Evolutionary conservation across 2,113 vertebrate genomes (phyloP), one percentile per base, ranked within the genome.

Genomic region (Prochilodus magdalenae): DNA sequence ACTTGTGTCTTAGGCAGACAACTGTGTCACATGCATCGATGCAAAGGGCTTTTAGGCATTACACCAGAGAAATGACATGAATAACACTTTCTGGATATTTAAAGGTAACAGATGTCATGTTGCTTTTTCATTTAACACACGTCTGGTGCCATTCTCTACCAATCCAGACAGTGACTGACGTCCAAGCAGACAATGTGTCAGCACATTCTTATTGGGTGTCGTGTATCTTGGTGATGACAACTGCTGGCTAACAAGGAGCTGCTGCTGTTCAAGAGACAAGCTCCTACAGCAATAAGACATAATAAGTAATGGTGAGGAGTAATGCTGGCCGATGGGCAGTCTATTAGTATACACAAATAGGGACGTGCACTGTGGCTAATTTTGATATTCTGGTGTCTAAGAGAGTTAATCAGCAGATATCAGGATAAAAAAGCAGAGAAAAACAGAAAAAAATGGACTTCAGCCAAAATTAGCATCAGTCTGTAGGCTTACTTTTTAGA

Each of bases 151-250:
- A 24, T 30, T 62, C 26, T 75, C 70, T 59, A 30, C 24, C 27
- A 69, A 73, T 67, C 59, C 44, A 86, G 73, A 60, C 59, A 51
- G 66, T 30, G 71, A 30, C 47, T 69, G 72, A 79, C 77, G 66
- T 36, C 36, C 72, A 57, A 26, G 69, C 65, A 86, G 73, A 83
- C 73, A 71, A 53, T 18, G 26, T 73, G 73, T 83, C 59, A 75
- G 47, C 44, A 75, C 67, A 57, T 60, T 60, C 69, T 76, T 60
- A 79, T 73, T 59, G 62, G 47, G 51, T 66, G 24, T 33, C 18
- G 26, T 18, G 49, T 66, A 73, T 79, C 73, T 67, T 26, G 15
- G 57, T 69, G 66, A 80, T 10, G 65, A n/a, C 24, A 18, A 66
- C 65, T 1, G 20, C 30, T 69, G 65, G 65, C 8, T 40, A 24